Evolutionary conservation across 2,113 vertebrate species (phyloP).

Genomic region (Pelodiscus sinensis): DNA sequence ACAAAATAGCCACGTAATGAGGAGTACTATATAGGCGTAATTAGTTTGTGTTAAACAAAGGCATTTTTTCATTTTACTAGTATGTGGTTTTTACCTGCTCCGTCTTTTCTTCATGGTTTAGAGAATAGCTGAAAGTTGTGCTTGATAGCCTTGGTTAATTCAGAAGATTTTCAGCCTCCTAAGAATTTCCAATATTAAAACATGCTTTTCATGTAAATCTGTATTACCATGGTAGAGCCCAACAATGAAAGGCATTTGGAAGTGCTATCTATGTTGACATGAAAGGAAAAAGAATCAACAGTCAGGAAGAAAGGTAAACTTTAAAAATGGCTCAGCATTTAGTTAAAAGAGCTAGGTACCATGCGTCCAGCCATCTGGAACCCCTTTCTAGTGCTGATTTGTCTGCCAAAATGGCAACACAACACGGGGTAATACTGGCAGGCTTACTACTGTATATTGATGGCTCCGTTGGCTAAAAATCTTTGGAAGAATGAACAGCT

Average conservation of each 20-base stretch:
- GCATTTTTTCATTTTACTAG: slow-evolving; percentile 28
- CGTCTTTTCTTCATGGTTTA: neutral
- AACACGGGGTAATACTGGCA: neutral
- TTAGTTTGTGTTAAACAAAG: slow-evolving; percentile 61
- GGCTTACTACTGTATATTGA: neutral
- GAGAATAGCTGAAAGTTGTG: neutral
- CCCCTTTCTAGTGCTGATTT: neutral
- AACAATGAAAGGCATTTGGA: neutral
- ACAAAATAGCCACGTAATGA: slow-evolving; percentile 50
- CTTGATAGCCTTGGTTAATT: neutral
- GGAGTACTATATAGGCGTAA: slow-evolving; percentile 43
- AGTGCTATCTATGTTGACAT: neutral
- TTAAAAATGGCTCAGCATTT: neutral
- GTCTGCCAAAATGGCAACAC: neutral
- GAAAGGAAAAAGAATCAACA: neutral
- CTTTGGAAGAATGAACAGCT: neutral
- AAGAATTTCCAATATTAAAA: fast-evolving
- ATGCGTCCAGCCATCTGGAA: neutral
- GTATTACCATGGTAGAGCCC: fast-evolving
- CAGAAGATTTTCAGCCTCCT: neutral
- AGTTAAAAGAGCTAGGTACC: neutral
- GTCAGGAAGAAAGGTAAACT: neutral
- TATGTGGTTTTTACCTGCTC: neutral
- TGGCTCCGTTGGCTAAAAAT: neutral
- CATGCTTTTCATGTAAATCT: fast-evolving